phyloP scores from a whole-genome alignment of 92 coral and sea anemone species.

The Umimayanthus chanpuru region DNA sequence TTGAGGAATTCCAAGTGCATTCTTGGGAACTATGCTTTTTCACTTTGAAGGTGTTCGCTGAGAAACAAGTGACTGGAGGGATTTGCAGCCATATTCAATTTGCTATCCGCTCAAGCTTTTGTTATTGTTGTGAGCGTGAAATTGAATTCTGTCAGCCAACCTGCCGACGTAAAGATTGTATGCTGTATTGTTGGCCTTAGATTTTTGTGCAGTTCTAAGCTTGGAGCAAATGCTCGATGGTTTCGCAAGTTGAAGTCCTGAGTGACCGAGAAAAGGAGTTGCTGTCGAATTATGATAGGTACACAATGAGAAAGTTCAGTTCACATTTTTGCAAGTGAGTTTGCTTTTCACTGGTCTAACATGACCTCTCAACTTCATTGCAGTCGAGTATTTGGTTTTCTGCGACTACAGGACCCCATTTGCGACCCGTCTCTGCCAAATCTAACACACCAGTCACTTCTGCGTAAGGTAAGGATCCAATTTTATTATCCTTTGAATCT shows the following conservation, averaged over 20 bases:
- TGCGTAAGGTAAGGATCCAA: conserved; percentile 79
- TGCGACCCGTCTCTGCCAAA: conserved; percentile 89
- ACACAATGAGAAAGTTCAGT: conserved; percentile 46
- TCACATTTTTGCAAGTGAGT: conserved; percentile 41
- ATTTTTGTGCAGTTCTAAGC: conserved; percentile 66
- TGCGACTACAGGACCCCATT: conserved; percentile 95
- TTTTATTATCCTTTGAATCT: conserved; percentile 10
- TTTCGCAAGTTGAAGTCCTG: conserved; percentile 98
- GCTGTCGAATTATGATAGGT: conserved; percentile 98
- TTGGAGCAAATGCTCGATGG: conserved; percentile 96
- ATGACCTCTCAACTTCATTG: conserved; percentile 50
- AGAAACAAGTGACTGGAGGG: conserved; percentile 47
- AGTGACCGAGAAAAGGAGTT: conserved; percentile 99
- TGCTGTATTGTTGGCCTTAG: conserved; percentile 37
- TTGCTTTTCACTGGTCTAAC: conserved; percentile 31
- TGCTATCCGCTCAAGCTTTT: conserved; percentile 66
- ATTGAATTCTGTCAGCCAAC: conserved; percentile 55
- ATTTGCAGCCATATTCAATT: conserved; percentile 46
- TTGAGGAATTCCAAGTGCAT: conserved; percentile 50
- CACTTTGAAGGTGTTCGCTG: conserved; percentile 38
- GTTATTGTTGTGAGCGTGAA: conserved; percentile 87
- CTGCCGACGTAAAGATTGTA: conserved; percentile 28
- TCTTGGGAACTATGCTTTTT: conserved; percentile 56
- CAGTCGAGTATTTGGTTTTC: conserved; percentile 98
- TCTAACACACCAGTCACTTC: conserved; percentile 92